Evolutionary conservation across 2,113 vertebrate genomes (phyloP).

Genomic region (Hucho hucho): DNA sequence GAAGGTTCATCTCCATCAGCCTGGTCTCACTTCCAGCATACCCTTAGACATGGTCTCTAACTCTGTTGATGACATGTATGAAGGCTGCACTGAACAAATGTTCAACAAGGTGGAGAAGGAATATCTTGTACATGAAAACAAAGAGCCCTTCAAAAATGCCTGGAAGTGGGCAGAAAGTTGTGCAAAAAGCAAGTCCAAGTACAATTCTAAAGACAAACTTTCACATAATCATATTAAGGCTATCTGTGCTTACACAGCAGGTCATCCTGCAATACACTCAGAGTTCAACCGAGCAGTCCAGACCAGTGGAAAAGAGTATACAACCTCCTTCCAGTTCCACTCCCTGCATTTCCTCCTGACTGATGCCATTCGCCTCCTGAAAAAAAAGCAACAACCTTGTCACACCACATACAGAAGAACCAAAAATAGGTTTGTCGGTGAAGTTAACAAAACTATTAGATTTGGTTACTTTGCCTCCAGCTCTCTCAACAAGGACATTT

Average conservation of each 20-base stretch:
- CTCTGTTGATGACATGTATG: not conserved
- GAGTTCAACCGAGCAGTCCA: not conserved
- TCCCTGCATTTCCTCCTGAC: constrained; percentile 16
- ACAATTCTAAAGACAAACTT: not conserved
- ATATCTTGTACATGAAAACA: not conserved
- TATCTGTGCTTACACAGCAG: not conserved
- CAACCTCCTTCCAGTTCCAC: not conserved
- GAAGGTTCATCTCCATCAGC: not conserved
- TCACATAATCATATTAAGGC: not conserved
- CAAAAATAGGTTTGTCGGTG: not conserved
- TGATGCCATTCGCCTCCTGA: not conserved
- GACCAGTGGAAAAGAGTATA: not conserved
- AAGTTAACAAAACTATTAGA: not conserved
- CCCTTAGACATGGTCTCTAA: not conserved
- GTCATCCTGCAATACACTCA: not conserved
- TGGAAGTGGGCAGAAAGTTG: not conserved
- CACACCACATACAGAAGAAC: too few relatives aligned
- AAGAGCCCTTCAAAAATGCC: not conserved
- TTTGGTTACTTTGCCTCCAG: constrained; percentile 15
- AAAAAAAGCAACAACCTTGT: not conserved
- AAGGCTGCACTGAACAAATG: not conserved
- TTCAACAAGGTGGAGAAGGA: not conserved
- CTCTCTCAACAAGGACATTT: not conserved
- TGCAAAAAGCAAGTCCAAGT: not conserved
- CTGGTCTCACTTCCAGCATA: not conserved